Percentiles rank a stretch among this genome's conserved stretches.
Evolutionary conservation across 2,888 invertebrate genomes (phyloP).

Genomic region (Villa cingulata): DNA sequence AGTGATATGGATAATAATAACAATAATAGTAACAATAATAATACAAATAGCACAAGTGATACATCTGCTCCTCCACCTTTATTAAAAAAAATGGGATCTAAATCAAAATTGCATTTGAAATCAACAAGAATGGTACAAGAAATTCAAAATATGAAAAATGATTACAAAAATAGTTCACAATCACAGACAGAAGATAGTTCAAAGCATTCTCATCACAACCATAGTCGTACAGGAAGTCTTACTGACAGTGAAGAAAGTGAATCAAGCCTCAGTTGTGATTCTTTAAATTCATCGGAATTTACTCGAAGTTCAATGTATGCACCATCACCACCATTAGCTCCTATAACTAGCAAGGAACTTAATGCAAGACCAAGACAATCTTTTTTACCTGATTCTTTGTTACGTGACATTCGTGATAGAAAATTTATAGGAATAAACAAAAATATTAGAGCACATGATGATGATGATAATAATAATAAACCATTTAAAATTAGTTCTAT

Average conservation of each 20-base stretch:
- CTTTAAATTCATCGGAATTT: conserved; percentile 59
- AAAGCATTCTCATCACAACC: conserved; percentile 11
- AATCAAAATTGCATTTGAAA: conserved; percentile 17
- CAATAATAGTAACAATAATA: conserved; percentile 11
- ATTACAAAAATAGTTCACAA: background rate
- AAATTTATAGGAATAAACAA: conserved; percentile 36
- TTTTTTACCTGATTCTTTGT: conserved; percentile 50
- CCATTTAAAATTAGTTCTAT: background rate
- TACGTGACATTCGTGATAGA: conserved; percentile 57
- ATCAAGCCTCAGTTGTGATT: conserved; percentile 70
- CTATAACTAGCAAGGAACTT: background rate
- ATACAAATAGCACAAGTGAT: too few relatives aligned
- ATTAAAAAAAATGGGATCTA: conserved; percentile 49
- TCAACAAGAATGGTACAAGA: conserved; percentile 4
- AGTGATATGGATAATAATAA: conserved; percentile 54
- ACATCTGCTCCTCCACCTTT: conserved; percentile 43
- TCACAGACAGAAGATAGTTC: background rate
- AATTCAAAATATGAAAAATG: background rate
- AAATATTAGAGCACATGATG: conserved; percentile 7
- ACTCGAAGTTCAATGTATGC: conserved; percentile 38
- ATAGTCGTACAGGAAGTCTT: conserved; percentile 39
- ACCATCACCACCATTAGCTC: conserved; percentile 9
- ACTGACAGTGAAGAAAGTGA: conserved; percentile 49
- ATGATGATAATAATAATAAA: background rate
- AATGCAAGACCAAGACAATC: conserved; percentile 23